Evolutionary conservation across 1,140 invertebrate species (phyloP), one percentile per base, ranked within the genome.

Genomic region (Hypsibius dujardini): DNA sequence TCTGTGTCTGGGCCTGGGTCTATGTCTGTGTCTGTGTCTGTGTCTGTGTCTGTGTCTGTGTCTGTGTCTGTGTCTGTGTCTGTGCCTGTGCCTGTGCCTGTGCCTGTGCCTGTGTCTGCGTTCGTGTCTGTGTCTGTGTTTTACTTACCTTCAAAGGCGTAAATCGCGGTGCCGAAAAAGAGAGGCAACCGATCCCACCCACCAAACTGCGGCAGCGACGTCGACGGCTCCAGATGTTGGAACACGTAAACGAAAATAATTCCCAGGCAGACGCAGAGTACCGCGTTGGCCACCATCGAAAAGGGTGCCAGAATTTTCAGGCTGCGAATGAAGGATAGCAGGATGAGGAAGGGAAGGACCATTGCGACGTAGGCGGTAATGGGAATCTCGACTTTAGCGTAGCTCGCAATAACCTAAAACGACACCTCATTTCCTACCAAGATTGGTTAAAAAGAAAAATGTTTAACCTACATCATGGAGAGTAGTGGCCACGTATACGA

Each of bases 401-500:
- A 56, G 50, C n/a, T 12, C 7, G 7, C 7, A 56, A 56, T 56
- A 12, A 56, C 50, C 50, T 56, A n/a, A n/a, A 56, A 56, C n/a
- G 50, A 7, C 28, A 28, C 28, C 7, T n/a, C 7, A 56, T n/a
- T 56, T 56, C 7, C 7, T 56, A 56, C 50, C 50, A n/a, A 56
- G 7, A 56, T 56, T 56, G n/a, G 50, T 56, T 56, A 56, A 56
- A 12, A 56, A 56, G 50, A 56, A 12, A 56, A 56, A 12, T 56
- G 50, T 56, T 56, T 56, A 56, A n/a, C 50, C 7, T 56, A 56
- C 50, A 56, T 56, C 50, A 12, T 56, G 50, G 7, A 56, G 50
- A 12, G 50, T 95, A 69, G 87, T 85, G 0, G 90, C 87, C 59
- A 95, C 89, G 83, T 95, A 96, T n/a, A 95, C 85, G 78, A 93